Conservation (phyloP, 2,113 vertebrate genomes). For the Brienomyrus brachyistius region DNA sequence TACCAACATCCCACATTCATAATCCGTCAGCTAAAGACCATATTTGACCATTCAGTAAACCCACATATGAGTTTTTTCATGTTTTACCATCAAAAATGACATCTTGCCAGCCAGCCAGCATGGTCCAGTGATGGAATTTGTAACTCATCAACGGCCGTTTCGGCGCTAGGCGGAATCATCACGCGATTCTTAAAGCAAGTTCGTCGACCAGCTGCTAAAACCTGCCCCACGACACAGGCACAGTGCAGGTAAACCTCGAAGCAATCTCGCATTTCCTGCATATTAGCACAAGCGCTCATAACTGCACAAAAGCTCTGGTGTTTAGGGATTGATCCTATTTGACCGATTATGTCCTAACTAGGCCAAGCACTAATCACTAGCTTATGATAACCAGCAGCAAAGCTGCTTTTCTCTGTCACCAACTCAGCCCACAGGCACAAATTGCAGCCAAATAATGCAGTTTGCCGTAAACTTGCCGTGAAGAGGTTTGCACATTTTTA, state of each 20-base stretch:
- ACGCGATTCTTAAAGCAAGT: not conserved
- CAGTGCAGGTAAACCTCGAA: not conserved
- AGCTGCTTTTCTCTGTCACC: not conserved
- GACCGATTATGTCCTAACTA: not conserved
- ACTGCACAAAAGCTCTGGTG: not conserved
- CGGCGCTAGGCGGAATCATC: not conserved
- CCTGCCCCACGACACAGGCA: not conserved
- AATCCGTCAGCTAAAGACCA: not conserved
- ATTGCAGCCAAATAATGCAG: not conserved
- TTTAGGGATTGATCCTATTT: not conserved
- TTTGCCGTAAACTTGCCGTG: not conserved
- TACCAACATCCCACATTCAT: not conserved
- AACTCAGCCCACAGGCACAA: not conserved
- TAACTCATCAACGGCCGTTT: not conserved
- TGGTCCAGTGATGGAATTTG: not conserved
- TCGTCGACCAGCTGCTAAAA: not conserved
- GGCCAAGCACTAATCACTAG: not conserved
- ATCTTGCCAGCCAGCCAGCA: not conserved
- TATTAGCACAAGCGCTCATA: not conserved
- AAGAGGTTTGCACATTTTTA: not conserved
- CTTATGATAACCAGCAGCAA: not conserved
- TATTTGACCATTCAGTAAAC: not conserved
- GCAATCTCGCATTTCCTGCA: not conserved
- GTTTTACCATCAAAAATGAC: not conserved
- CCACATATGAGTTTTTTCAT: not conserved